Evolutionary conservation across 2,888 invertebrate species (phyloP).

Genomic region (Galerucella nymphaeae): DNA sequence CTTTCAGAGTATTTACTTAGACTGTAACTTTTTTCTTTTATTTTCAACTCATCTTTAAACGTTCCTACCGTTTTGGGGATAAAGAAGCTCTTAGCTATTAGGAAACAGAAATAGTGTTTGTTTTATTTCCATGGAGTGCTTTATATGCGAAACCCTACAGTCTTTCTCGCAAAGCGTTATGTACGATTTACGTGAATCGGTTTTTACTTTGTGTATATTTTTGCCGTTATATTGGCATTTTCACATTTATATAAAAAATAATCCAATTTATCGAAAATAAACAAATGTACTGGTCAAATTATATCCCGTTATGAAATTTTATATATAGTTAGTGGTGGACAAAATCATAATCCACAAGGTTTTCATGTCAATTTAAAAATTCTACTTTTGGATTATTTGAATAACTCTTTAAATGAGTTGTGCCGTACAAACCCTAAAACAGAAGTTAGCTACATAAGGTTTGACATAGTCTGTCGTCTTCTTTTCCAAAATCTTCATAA

Average conservation of each 20-base stretch:
- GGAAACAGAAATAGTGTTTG: slow-evolving; percentile 59
- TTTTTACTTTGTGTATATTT: slow-evolving; percentile 9
- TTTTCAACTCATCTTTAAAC: slow-evolving; percentile 35
- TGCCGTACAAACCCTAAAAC: too few relatives aligned
- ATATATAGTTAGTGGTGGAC: too few relatives aligned
- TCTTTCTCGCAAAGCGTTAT: slow-evolving; percentile 39
- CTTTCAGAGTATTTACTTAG: slow-evolving; percentile 42
- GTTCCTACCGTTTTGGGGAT: slow-evolving; percentile 51
- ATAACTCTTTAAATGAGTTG: too few relatives aligned
- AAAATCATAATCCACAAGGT: too few relatives aligned
- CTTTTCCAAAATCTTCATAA: too few relatives aligned
- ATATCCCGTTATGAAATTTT: too few relatives aligned
- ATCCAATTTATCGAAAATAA: too few relatives aligned
- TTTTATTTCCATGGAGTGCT: slow-evolving; percentile 54
- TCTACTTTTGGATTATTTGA: too few relatives aligned
- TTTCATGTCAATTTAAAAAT: too few relatives aligned
- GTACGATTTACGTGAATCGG: slow-evolving; percentile 41
- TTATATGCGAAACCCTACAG: slow-evolving; percentile 49
- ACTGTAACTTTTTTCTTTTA: slow-evolving; percentile 44
- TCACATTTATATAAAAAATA: not conserved
- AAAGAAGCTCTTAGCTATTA: slow-evolving; percentile 56
- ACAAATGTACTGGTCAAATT: too few relatives aligned
- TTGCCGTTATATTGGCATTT: not conserved
- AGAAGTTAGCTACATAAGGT: too few relatives aligned
- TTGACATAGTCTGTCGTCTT: too few relatives aligned